A percentile compares a stretch with the other conserved stretches of the same genome.
Evolutionary conservation across 1,140 invertebrate species (phyloP).

Genomic region (Glomeris maerens): DNA sequence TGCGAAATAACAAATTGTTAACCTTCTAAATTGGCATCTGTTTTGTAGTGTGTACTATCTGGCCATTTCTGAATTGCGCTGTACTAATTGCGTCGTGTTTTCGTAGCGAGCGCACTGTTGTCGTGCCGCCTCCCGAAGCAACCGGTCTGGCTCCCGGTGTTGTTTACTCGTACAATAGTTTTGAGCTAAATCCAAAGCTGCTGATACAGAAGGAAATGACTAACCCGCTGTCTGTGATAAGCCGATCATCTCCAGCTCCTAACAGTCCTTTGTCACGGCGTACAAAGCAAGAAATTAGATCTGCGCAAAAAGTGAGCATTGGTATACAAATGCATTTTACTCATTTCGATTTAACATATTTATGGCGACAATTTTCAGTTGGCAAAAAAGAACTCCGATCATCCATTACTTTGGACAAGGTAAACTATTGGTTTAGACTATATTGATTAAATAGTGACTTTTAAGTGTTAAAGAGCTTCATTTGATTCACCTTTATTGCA

Average conservation of each 20-base stretch:
- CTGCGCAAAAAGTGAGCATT: conserved; percentile 58
- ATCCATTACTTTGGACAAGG: conserved; percentile 78
- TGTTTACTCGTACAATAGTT: conserved; percentile 33
- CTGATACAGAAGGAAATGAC: conserved; percentile 34
- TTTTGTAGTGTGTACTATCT: neutral
- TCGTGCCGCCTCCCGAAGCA: conserved; percentile 87
- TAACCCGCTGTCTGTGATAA: conserved; percentile 23
- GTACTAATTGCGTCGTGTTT: neutral
- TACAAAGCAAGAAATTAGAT: conserved; percentile 88
- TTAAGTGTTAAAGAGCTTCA: neutral
- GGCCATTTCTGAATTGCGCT: neutral
- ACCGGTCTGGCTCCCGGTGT: conserved; percentile 18
- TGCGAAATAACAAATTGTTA: neutral
- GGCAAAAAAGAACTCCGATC: conserved; percentile 51
- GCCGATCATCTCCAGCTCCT: conserved; percentile 40
- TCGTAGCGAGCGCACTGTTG: conserved; percentile 75
- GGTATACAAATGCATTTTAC: neutral
- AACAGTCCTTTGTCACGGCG: conserved; percentile 79
- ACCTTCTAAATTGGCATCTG: neutral
- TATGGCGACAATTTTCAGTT: conserved; percentile 22
- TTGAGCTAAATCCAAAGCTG: conserved; percentile 40
- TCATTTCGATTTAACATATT: neutral
- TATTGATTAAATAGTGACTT: neutral
- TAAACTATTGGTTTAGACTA: conserved; percentile 33
- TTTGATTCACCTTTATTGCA: conserved; percentile 14